phyloP scores from a whole-genome alignment of 2,797 vertebrate species.

The Potorous gilbertii region DNA sequence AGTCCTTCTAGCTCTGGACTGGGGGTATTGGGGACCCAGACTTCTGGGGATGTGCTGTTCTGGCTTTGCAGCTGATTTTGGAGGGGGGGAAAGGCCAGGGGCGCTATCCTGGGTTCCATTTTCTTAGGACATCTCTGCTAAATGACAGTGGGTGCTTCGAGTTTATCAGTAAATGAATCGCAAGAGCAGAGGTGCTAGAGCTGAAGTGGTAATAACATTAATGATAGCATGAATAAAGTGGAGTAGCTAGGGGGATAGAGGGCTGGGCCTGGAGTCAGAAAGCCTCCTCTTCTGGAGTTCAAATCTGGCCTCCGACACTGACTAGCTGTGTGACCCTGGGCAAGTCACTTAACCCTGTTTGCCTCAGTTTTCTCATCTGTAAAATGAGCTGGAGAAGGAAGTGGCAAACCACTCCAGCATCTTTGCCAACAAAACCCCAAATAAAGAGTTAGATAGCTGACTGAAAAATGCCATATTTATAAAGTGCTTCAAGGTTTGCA shows the following conservation, averaged over 20 bases:
- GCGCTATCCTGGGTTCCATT: background rate
- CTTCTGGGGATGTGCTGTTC: background rate
- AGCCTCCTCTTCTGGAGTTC: background rate
- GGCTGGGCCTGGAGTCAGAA: background rate
- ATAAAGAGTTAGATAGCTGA: background rate
- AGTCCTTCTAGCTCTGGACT: background rate
- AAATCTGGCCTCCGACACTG: background rate
- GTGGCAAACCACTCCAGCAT: background rate
- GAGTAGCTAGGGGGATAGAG: background rate
- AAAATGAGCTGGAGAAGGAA: background rate
- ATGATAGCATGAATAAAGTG: background rate
- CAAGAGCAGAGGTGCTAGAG: background rate
- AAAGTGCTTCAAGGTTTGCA: background rate
- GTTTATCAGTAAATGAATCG: background rate
- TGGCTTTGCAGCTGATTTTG: background rate
- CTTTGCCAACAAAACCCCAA: background rate
- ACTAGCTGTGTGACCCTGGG: background rate
- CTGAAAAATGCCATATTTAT: background rate
- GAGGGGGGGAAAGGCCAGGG: background rate
- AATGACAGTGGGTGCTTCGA: background rate
- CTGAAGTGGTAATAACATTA: background rate
- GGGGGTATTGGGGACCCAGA: background rate
- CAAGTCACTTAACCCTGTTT: background rate
- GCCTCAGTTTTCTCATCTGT: background rate
- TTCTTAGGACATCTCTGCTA: background rate